phyloP scores from a whole-genome alignment of 2,113 vertebrate genomes.

The Eptatretus burgeri region DNA sequence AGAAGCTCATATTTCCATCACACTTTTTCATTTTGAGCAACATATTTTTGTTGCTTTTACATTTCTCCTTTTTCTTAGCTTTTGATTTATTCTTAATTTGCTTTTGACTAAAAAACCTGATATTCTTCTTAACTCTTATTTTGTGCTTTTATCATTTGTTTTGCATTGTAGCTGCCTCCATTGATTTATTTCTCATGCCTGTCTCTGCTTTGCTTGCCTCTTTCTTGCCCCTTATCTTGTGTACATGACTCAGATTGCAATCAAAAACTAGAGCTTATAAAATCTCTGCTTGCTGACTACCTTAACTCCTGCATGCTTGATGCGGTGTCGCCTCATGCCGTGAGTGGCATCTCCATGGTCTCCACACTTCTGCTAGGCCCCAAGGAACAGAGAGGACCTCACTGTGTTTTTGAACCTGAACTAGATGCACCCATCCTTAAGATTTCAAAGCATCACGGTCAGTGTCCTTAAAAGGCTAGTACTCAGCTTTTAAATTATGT shows the following conservation, averaged over 20 bases:
- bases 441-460: slow-evolving; percentile 48
- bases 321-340: slow-evolving; percentile 49
- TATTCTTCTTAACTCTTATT: neutral
- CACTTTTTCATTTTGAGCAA: neutral
- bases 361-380: slow-evolving; percentile 26
- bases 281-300: slow-evolving; percentile 57
- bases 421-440: slow-evolving; percentile 30
- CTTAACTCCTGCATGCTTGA: slow-evolving; percentile 46
- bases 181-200: no score
- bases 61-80: slow-evolving; percentile 18
- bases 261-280: slow-evolving; percentile 55
- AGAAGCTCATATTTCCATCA: no score
- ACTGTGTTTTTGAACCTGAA: slow-evolving; percentile 27
- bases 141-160: neutral
- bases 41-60: slow-evolving; percentile 13
- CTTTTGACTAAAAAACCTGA: neutral
- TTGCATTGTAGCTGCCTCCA: no score
- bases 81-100: slow-evolving; percentile 8
- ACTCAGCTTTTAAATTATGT: no score
- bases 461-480: slow-evolving; percentile 19
- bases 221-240: no score
- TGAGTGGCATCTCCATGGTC: slow-evolving; percentile 16
- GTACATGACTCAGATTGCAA: slow-evolving; percentile 28
- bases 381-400: no score
- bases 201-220: no score